phyloP scores from a whole-genome alignment of 1,140 invertebrate genomes.

The Drosophila pseudoobscura region DNA sequence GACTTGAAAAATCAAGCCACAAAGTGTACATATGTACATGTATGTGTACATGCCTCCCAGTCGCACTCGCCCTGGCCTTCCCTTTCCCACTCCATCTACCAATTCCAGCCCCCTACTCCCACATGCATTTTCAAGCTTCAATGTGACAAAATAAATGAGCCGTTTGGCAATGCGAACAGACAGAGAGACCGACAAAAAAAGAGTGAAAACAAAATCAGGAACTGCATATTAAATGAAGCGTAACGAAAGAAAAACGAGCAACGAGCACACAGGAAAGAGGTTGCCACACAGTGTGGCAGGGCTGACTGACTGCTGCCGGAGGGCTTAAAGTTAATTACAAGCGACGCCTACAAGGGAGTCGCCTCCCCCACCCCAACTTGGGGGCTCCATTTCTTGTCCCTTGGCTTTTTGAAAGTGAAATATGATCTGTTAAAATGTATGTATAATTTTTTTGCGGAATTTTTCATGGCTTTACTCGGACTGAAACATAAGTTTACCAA shows the following conservation, averaged over 20 bases:
- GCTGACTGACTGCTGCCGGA: conserved; percentile 25
- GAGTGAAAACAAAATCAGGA: conserved; percentile 50
- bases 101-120: conserved; percentile 15
- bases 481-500: conserved; percentile 44
- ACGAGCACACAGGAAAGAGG: conserved; percentile 12
- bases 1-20: conserved; percentile 52
- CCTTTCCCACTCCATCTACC: conserved; percentile 28
- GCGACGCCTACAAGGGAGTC: conserved; percentile 65
- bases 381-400: conserved; percentile 3
- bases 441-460: conserved; percentile 19
- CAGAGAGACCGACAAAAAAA: conserved; percentile 11
- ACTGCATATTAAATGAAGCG: conserved; percentile 78
- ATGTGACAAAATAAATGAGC: conserved; percentile 78
- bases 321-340: conserved; percentile 75
- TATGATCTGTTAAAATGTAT: conserved; percentile 49
- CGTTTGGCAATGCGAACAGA: conserved; percentile 45
- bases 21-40: conserved; percentile 13
- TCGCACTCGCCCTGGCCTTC: conserved; percentile 14
- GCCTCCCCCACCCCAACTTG: conserved; percentile 19
- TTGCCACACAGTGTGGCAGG: conserved; percentile 41
- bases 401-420: conserved; percentile 46
- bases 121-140: conserved; percentile 33
- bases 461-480: conserved; percentile 39
- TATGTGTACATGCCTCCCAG: neutral
- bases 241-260: conserved; percentile 53